Conservation (phyloP, 2,888 invertebrate species). For the Scelioninae gen. 1 region DNA sequence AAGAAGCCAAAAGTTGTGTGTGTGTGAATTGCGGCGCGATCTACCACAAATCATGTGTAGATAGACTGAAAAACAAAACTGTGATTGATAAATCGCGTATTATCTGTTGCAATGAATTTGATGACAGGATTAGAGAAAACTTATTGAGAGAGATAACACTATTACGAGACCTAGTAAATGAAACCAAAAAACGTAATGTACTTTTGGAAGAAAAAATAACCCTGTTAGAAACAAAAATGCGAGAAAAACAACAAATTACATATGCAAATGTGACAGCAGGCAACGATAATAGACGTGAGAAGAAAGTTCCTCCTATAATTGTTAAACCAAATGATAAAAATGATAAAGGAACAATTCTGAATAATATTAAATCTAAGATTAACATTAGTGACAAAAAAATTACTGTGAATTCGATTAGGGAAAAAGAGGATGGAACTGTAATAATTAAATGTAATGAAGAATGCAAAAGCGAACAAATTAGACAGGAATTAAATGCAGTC, state of each 20-base stretch:
- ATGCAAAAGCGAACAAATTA: too few species aligned
- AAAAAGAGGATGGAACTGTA: constrained; percentile 20
- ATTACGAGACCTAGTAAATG: constrained; percentile 3
- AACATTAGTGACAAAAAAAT: constrained; percentile 23
- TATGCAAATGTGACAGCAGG: constrained; percentile 11
- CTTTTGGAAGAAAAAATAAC: constrained; percentile 19
- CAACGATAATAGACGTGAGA: not conserved
- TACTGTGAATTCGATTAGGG: constrained; percentile 20
- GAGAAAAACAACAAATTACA: constrained; percentile 1
- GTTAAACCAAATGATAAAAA: constrained; percentile 5
- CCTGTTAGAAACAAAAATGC: not conserved
- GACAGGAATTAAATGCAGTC: too few species aligned
- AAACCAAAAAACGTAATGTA: constrained; percentile 11
- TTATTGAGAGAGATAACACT: constrained; percentile 8
- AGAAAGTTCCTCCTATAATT: constrained; percentile 13
- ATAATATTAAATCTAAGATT: constrained; percentile 20
- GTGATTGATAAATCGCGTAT: not conserved
- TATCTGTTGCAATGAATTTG: constrained; percentile 2
- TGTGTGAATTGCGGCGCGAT: constrained; percentile 13
- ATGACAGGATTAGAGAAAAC: not conserved
- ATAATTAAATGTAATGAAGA: constrained; percentile 11
- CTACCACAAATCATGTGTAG: constrained; percentile 9
- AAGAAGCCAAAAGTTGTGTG: constrained; percentile 2
- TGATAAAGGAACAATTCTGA: constrained; percentile 1
- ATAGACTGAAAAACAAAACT: not conserved